Evolutionary conservation across 2,888 invertebrate genomes (phyloP).

Genomic region (Thysanoteuthis rhombus): DNA sequence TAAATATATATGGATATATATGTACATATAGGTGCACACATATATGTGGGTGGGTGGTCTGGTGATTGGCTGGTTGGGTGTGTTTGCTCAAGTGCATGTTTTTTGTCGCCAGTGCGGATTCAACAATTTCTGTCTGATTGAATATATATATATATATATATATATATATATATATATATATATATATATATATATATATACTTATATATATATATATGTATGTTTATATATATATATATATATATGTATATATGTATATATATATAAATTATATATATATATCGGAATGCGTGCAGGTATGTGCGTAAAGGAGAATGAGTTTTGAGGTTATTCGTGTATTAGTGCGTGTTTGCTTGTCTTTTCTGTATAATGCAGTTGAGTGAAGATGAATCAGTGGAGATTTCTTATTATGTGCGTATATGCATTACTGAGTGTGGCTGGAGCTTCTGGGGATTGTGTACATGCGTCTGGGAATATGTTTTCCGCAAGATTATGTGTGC

Average conservation of each 20-base stretch:
- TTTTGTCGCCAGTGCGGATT: background rate
- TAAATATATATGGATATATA: background rate
- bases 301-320: background rate
- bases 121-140: background rate
- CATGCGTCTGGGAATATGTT: background rate
- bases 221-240: background rate
- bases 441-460: background rate
- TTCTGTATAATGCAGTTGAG: background rate
- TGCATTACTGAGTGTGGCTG: background rate
- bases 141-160: background rate
- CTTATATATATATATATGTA: background rate
- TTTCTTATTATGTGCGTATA: background rate
- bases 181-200: too few relatives aligned
- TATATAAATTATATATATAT: too few relatives aligned
- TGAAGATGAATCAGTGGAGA: background rate
- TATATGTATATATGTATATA: background rate
- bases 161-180: background rate
- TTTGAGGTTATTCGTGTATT: background rate
- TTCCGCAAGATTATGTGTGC: background rate
- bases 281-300: background rate
- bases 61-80: background rate
- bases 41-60: background rate
- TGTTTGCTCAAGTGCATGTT: background rate
- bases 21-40: background rate
- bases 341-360: background rate